These are phyloP conservation scores for Coremacera marginata DNA, from an alignment of 2,888 invertebrate genomes.

Conservation along the genomic window DNA sequence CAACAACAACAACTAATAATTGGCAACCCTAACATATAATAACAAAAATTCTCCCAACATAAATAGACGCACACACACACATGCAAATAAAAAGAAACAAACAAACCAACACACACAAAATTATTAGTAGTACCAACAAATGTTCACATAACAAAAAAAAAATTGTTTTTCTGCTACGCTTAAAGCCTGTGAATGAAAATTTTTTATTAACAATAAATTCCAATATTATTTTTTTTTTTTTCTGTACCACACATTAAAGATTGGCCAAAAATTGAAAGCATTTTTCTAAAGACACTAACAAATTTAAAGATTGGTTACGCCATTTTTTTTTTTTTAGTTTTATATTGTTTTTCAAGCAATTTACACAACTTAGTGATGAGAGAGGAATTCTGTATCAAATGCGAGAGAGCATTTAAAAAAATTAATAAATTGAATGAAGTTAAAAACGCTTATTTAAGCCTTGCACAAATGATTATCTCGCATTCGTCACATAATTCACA, in stretches of 20 bases:
- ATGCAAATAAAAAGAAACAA: conserved; percentile 22
- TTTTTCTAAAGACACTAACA: conserved; percentile 5
- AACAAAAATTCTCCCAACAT: not conserved
- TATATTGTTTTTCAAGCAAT: conserved; percentile 25
- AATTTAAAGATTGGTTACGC: conserved; percentile 19
- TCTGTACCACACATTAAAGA: conserved; percentile 20
- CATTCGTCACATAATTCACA: not conserved
- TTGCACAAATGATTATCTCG: not conserved
- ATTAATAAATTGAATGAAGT: too few species aligned
- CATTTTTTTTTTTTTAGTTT: conserved; percentile 17
- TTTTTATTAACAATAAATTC: conserved; percentile 6
- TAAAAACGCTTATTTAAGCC: not conserved
- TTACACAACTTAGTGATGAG: not conserved
- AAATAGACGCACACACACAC: conserved; percentile 5
- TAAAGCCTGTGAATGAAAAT: conserved; percentile 39
- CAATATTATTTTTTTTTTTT: not conserved
- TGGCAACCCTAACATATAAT: not conserved
- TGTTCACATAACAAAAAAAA: conserved; percentile 21
- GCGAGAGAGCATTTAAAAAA: not conserved
- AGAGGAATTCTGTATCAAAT: not conserved
- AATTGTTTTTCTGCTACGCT: conserved; percentile 36
- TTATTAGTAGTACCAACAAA: not conserved
- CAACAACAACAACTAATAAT: conserved; percentile 1
- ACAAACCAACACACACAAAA: conserved; percentile 27
- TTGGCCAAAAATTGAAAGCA: conserved; percentile 4